Evolutionary conservation across 2,888 invertebrate species (phyloP), one percentile per base, ranked within the genome.

Genomic region (Masnerella sp.): DNA sequence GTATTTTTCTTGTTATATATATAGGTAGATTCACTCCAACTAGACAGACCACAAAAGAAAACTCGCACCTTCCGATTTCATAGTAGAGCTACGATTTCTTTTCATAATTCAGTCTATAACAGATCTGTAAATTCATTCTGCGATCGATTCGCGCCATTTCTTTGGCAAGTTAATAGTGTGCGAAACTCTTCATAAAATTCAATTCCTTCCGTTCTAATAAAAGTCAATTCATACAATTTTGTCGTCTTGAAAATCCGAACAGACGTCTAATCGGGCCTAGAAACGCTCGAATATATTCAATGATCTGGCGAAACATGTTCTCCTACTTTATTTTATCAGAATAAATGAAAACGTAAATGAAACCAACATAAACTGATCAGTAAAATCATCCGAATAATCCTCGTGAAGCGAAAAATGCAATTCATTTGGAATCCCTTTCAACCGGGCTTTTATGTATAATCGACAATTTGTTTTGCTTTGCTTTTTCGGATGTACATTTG

Each of bases 71-170:
- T 1, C 18, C 2, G 9, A 18, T 18, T 32, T 15, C 9, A 25
- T 2, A 79, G 95, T 95, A 80, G 94, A 96, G 74, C 94, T 96
- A 84, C 95, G 18, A 18, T 5, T 38, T 25, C 47, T 62, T 45
- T 40, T 62, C 51, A 51, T 51, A 51, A 51, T 42, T 47, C 40
- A 58, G 30, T 68, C 40, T 34, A 20, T 58, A 51, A 59, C 17
- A 59, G 47, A 59, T 68, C 43, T 52, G 22, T 49, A 43, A 51
- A 51, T 51, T 54, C 36, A 69, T 61, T 40, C 15, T 30, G 22
- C 49, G 49, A 51, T 45, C 52, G 38, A 47, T 59, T 25, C 34
- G 54, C 20, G 54, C 51, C 15, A 40, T 61, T 59, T 69, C 54
- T 54, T 61, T 52, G n/a, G 22, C 32, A 12, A 38, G 47, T 28